A percentile compares a stretch with the other conserved stretches of the same genome.
These are phyloP conservation scores for Gryllus longicercus DNA, from an alignment of 2,888 invertebrate genomes.

Conservation along the genomic window DNA sequence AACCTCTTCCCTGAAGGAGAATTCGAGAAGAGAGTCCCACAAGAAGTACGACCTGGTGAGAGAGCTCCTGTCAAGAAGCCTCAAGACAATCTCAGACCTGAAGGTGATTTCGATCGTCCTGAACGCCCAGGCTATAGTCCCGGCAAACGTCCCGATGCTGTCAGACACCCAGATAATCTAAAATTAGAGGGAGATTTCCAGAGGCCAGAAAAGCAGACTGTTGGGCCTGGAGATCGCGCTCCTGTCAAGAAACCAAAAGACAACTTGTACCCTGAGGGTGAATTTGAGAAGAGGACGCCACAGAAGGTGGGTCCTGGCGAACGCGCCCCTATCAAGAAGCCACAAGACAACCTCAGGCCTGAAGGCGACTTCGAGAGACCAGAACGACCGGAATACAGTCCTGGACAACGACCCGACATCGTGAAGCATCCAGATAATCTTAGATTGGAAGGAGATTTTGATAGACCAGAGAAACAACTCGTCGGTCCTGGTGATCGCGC, in stretches of 20 bases:
- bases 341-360: slow-evolving; percentile 53
- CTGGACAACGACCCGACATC: slow-evolving; percentile 24
- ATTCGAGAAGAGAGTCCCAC: slow-evolving; percentile 49
- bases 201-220: slow-evolving; percentile 43
- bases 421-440: slow-evolving; percentile 35
- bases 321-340: slow-evolving; percentile 43
- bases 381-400: slow-evolving; percentile 31
- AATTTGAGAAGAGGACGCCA: slow-evolving; percentile 44
- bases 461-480: slow-evolving; percentile 40
- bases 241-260: slow-evolving; percentile 35
- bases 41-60: slow-evolving; percentile 48
- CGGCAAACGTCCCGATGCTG: slow-evolving; percentile 39
- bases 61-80: slow-evolving; percentile 43
- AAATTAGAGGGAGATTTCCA: slow-evolving; percentile 56
- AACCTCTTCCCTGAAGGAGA: slow-evolving; percentile 56
- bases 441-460: slow-evolving; percentile 35
- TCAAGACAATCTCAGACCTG: slow-evolving; percentile 56
- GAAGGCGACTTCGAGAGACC: slow-evolving; percentile 55
- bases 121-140: slow-evolving; percentile 39
- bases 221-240: slow-evolving; percentile 30
- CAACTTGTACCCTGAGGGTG: slow-evolving; percentile 48
- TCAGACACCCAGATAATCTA: slow-evolving; percentile 46
- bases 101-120: slow-evolving; percentile 50
- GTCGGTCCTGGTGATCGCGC: slow-evolving; percentile 37
- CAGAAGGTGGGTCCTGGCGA: slow-evolving; percentile 44